Conservation (phyloP, 30 jellyfish, hydroid and myxozoan genomes). For the Rhopilema esculentum region DNA sequence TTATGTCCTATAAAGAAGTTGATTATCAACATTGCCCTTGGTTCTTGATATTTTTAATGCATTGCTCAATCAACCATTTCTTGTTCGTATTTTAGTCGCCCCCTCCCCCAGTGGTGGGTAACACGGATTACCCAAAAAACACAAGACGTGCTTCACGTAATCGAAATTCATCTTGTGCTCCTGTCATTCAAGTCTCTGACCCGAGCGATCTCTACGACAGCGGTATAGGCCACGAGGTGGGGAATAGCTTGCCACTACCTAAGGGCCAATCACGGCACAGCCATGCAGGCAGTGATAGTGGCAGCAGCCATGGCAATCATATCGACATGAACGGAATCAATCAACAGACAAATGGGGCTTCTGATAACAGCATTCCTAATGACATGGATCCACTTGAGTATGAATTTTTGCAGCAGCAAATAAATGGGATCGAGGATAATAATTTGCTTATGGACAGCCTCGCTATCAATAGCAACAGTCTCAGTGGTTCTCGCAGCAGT, state of each 20-base stretch:
- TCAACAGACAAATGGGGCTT: background rate
- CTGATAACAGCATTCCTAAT: constrained; percentile 31
- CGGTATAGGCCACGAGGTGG: constrained; percentile 68
- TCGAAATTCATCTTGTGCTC: constrained; percentile 34
- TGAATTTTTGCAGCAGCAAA: constrained; percentile 69
- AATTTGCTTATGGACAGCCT: constrained; percentile 54
- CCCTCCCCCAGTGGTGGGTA: constrained; percentile 50
- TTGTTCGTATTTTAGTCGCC: constrained; percentile 33
- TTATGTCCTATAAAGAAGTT: too few species aligned
- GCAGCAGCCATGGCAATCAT: constrained; percentile 47
- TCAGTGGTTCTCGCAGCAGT: constrained; percentile 74
- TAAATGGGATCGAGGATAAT: constrained; percentile 20
- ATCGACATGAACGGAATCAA: background rate
- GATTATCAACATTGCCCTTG: too few species aligned
- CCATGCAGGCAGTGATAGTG: constrained; percentile 32
- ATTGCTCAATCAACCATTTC: too few species aligned
- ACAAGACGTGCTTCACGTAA: background rate
- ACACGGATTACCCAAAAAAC: background rate
- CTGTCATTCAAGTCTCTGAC: constrained; percentile 34
- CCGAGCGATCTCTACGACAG: constrained; percentile 57
- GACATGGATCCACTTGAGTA: constrained; percentile 92
- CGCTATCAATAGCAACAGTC: constrained; percentile 30
- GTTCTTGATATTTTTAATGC: too few species aligned
- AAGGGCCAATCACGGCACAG: background rate
- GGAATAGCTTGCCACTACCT: constrained; percentile 11